These are phyloP conservation scores for Ichneumoninae sp. DNA, from an alignment of 2,888 invertebrate species.

Conservation along the genomic window DNA sequence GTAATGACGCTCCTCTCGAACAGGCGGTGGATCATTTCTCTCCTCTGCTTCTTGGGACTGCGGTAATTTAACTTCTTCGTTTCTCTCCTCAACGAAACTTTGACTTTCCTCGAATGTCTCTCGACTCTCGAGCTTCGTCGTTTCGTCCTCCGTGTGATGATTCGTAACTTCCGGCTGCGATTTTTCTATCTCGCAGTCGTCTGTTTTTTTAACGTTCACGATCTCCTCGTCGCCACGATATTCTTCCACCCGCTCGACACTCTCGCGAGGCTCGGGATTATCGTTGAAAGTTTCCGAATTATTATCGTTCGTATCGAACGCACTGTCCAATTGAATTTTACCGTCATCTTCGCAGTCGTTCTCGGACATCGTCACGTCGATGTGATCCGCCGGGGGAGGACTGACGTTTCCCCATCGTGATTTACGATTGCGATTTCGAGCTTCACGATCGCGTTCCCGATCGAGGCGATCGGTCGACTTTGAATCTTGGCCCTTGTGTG, in stretches of 20 bases:
- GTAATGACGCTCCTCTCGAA: neutral
- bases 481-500: slow-evolving; percentile 55
- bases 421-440: slow-evolving; percentile 78
- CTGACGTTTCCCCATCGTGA: slow-evolving; percentile 75
- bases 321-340: slow-evolving; percentile 57
- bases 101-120: slow-evolving; percentile 29
- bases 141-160: slow-evolving; percentile 19
- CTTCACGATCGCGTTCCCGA: slow-evolving; percentile 62
- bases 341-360: slow-evolving; percentile 60
- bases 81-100: slow-evolving; percentile 36
- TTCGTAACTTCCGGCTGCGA: slow-evolving; percentile 21
- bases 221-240: neutral
- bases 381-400: slow-evolving; percentile 70
- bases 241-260: slow-evolving; percentile 28
- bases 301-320: slow-evolving; percentile 47
- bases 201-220: neutral
- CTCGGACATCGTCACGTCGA: slow-evolving; percentile 52
- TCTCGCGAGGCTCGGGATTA: neutral
- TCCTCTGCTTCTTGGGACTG: slow-evolving; percentile 14
- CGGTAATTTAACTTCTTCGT: slow-evolving; percentile 1
- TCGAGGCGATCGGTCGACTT: slow-evolving; percentile 64
- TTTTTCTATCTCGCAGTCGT: slow-evolving; percentile 24
- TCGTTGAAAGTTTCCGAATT: slow-evolving; percentile 11
- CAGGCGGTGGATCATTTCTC: neutral
- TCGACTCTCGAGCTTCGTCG: neutral